Base-by-base conservation (phyloP, 1,140 invertebrate species). In the Drosophila ercepeae region DNA sequence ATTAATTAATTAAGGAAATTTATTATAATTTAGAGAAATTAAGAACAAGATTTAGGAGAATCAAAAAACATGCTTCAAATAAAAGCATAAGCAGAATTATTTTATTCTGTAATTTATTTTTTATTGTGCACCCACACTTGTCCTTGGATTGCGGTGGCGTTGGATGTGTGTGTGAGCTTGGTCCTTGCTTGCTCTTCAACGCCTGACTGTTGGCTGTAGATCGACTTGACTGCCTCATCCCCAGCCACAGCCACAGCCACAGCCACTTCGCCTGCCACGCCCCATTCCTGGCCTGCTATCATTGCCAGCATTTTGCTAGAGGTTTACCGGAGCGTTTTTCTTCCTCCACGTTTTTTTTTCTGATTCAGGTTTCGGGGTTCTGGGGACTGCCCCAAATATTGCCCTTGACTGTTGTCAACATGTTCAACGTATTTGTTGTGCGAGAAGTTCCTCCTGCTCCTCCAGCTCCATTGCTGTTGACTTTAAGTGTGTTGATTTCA, bases 401-500 rank as follows among this genome's bases (percentile, higher is more conserved):
- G 82, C 67, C 72, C 76, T 86, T 86, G 82, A 75, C 73, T 88
- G 82, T 75, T 86, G 82, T 82, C 77, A 88, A 86, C 69, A 88
- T 74, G 73, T 59, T 82, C 60, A 74, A 65, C 61, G 74, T 59
- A 69, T 83, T 70, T 74, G 78, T 68, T 74, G 78, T 65, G 29
- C 46, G 19, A 67, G n/a, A n/a, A n/a, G 59, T 19, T 67, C 19
- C 16, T 67, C 11, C 58, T 46, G 25, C 45, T 44, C n/a, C 46
- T 29, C 41, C 52, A 29, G 52, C 52, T 67, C 55, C 69, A 57
- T 63, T 69, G 75, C 64, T 88, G 74, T 88, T 86, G 82, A 88
- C 82, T 82, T 77, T 68, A 88, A 88, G 73, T 77, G 69, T 88
- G 82, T 82, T 86, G 82, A 86, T 88, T 86, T 88, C 82, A 86